A percentile compares a stretch with the other conserved stretches of the same genome.
These are phyloP conservation scores for Nestor notabilis DNA, from an alignment of 2,113 vertebrate genomes.

Conservation along the genomic window DNA sequence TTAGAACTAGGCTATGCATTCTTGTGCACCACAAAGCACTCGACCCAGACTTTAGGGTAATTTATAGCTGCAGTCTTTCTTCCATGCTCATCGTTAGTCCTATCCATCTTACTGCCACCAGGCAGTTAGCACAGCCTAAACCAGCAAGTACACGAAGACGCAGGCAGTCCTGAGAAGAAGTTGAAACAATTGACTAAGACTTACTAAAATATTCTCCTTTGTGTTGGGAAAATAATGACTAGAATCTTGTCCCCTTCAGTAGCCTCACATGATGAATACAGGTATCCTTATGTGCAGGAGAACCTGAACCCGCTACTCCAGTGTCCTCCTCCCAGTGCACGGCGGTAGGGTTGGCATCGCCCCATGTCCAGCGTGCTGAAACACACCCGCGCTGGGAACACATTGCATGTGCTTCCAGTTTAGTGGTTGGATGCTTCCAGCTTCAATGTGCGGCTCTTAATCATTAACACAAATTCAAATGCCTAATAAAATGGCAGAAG, in stretches of 20 bases:
- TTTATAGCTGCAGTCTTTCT: neutral
- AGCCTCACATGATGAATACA: neutral
- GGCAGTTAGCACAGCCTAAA: neutral
- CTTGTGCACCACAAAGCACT: neutral
- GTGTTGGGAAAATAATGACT: neutral
- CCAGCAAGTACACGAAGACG: neutral
- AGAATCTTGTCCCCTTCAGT: neutral
- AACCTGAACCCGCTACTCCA: fast-evolving
- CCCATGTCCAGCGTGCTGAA: conserved; percentile 33
- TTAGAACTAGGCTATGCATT: neutral
- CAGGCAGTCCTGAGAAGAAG: neutral
- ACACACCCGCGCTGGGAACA: fast-evolving
- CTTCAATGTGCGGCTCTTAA: neutral
- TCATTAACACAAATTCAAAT: neutral
- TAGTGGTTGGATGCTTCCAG: neutral
- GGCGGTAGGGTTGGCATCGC: fast-evolving
- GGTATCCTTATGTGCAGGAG: too few relatives aligned
- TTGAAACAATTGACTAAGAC: neutral
- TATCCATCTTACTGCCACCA: neutral
- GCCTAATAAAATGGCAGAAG: neutral
- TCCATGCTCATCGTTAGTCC: neutral
- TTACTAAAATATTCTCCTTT: neutral
- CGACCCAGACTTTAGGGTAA: neutral
- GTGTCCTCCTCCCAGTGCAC: fast-evolving
- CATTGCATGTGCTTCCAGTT: fast-evolving